Evolutionary conservation across 2,113 vertebrate species (phyloP).

Genomic region (Pantherophis guttatus): DNA sequence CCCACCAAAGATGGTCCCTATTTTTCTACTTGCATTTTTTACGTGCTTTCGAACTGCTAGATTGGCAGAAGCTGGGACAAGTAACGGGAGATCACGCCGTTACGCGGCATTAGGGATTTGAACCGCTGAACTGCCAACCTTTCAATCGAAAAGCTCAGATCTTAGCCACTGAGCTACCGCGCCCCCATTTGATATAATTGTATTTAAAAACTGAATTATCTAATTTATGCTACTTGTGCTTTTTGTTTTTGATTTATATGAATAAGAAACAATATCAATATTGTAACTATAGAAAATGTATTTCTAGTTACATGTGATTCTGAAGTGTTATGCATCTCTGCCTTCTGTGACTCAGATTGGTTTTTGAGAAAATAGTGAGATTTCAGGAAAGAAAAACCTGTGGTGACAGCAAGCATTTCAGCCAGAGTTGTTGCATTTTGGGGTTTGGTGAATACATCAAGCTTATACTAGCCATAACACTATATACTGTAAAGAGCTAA

Average conservation of each 20-base stretch:
- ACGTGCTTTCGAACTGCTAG: no score
- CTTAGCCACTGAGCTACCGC: no score
- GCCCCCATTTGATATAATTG: neutral
- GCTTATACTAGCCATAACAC: neutral
- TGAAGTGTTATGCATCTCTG: neutral
- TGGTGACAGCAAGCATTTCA: neutral
- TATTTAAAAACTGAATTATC: neutral
- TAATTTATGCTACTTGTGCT: neutral
- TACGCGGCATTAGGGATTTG: no score
- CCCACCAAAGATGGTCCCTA: no score
- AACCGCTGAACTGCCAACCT: no score
- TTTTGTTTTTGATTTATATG: neutral
- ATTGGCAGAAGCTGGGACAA: no score
- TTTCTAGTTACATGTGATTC: neutral
- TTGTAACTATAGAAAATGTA: neutral
- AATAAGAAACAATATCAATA: neutral
- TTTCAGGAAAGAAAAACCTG: neutral
- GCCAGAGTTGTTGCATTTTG: neutral
- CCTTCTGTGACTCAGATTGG: neutral
- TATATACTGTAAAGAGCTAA: neutral
- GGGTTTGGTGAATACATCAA: neutral
- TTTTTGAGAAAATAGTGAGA: neutral
- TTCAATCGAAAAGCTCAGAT: no score
- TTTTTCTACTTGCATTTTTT: no score
- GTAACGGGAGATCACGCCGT: no score